Base-by-base conservation (phyloP, 2,113 vertebrate genomes). In the Eurypyga helias region DNA sequence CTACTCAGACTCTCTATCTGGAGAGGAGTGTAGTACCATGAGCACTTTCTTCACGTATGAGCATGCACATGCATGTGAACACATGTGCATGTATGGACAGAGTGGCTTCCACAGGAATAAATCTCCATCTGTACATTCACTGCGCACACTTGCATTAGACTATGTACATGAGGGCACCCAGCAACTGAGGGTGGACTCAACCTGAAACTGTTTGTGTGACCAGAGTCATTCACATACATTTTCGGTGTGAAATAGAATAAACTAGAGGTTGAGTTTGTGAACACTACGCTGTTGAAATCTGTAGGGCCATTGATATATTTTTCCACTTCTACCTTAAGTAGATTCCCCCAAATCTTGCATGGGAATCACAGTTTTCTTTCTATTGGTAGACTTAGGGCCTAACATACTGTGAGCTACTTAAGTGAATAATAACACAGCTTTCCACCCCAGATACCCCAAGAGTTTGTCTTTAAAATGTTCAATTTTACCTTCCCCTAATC, bases 51-150 rank as follows among this genome's bases (percentile, higher is more conserved):
- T 14, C 19, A 46, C 0, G 0, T 25, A 29, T 17, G 46, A 48
- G 28, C 13, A 34, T 1, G 0, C 5, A 26, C 6, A 5, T 0
- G 1, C 0, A 0, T 10, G 26, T 0, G 0, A 51, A 29, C 3
- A 1, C 10, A 34, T 3, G 0, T 31, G 28, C 7, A 16, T 14
- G 43, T 4, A 21, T 4, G 4, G 10, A 16, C 2, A 12, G 8
- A 72, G 18, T 8, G 28, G 1, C 5, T 85, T 64, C 43, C 24
- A 38, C 2, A 11, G 16, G 13, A 67, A 71, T 25, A 78, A 75
- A 87, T 1, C 24, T 16, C 17, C 45, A 16, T 45, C 23, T 48
- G 11, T 4, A 7, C 0, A 0, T 25, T 54, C 8, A 20, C 6
- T 57, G 36, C 1, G 0, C 2, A 6, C 14, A n/a, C 34, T 34